Percentiles rank a stretch among this genome's conserved stretches.
These are phyloP conservation scores for Megalonaias nervosa DNA, from an alignment of 1,140 invertebrate species.

Conservation along the genomic window DNA sequence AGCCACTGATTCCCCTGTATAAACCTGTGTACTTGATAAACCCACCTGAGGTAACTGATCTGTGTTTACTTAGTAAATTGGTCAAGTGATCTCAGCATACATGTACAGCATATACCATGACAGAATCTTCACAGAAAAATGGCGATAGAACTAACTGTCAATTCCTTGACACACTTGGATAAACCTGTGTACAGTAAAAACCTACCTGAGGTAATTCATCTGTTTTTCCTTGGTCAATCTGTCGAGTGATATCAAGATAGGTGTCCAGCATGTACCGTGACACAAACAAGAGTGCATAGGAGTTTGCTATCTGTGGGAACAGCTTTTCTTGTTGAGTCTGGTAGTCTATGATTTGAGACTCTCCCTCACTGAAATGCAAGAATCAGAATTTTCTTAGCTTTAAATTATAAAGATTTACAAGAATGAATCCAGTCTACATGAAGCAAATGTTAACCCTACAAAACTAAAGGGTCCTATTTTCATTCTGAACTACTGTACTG, in stretches of 20 bases:
- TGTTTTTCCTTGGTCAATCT: conserved; percentile 45
- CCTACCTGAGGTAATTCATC: conserved; percentile 48
- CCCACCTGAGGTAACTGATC: conserved; percentile 48
- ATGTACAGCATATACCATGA: conserved; percentile 76
- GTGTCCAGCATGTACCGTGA: conserved; percentile 76
- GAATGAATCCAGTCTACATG: too few relatives aligned
- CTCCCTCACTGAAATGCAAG: conserved; percentile 31
- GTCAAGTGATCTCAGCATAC: conserved; percentile 21
- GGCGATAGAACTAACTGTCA: not conserved
- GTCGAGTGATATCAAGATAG: conserved; percentile 22
- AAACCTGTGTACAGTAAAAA: not conserved
- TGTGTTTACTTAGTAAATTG: conserved; percentile 45
- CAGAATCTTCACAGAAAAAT: not conserved
- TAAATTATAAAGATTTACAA: too few relatives aligned
- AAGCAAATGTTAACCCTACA: too few relatives aligned
- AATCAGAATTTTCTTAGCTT: too few relatives aligned
- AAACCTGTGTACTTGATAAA: not conserved
- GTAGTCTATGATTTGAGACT: conserved; percentile 80
- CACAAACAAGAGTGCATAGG: conserved; percentile 83
- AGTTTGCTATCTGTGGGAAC: conserved; percentile 83
- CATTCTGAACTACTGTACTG: too few relatives aligned
- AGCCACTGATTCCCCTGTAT: too few relatives aligned
- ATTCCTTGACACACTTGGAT: not conserved
- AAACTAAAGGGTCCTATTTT: too few relatives aligned
- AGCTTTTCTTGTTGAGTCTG: conserved; percentile 94